These are phyloP conservation scores for Creontiades dilutus DNA, from an alignment of 2,888 invertebrate genomes.

Conservation along the genomic window DNA sequence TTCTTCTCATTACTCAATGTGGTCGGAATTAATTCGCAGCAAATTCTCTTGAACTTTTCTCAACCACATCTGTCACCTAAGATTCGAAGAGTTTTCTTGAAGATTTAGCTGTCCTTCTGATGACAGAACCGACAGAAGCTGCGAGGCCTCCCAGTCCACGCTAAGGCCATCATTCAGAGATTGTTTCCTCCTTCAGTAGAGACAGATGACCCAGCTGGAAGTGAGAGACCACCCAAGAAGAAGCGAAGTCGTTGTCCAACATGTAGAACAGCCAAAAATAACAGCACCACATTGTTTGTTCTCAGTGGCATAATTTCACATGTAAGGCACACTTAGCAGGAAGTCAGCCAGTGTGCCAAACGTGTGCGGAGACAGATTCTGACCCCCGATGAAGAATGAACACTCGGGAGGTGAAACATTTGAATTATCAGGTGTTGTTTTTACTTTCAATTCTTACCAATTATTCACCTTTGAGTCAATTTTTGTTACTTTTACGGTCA, in stretches of 20 bases:
- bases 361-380: slow-evolving; percentile 18
- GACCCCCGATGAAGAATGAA: slow-evolving; percentile 18
- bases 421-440: not conserved
- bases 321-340: not conserved
- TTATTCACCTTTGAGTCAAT: not conserved
- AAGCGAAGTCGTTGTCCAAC: not conserved
- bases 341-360: not conserved
- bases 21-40: no score
- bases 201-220: not conserved
- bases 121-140: slow-evolving; percentile 39
- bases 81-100: slow-evolving; percentile 30
- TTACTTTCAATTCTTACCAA: not conserved
- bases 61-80: no score
- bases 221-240: not conserved
- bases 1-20: no score
- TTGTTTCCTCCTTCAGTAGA: not conserved
- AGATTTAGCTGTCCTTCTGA: slow-evolving; percentile 18
- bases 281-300: not conserved
- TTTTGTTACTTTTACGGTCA: slow-evolving; percentile 10
- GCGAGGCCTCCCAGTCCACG: not conserved
- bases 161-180: not conserved
- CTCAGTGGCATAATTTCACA: not conserved
- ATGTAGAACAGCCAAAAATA: not conserved
- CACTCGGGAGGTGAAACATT: not conserved
- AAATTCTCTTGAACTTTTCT: no score